Conservation (phyloP, 2,113 vertebrate species). For the Propithecus coquereli region DNA sequence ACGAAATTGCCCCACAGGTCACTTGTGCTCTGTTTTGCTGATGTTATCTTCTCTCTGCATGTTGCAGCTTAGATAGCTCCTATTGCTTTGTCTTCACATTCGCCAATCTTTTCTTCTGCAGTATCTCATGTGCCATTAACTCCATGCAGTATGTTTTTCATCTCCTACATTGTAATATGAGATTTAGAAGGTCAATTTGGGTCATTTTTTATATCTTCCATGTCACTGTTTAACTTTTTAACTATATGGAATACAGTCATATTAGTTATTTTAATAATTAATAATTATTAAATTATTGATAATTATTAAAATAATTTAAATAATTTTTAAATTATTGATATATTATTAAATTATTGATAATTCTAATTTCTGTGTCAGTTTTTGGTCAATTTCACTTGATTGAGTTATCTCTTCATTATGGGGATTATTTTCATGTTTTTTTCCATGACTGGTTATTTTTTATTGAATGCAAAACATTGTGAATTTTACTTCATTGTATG, state of each 20-base stretch:
- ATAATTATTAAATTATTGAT: too few species aligned
- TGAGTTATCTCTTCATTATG: neutral
- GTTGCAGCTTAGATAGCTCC: neutral
- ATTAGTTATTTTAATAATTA: neutral
- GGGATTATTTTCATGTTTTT: neutral
- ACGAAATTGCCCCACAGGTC: neutral
- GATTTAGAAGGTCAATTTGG: neutral
- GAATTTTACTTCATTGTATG: neutral
- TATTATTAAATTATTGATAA: neutral
- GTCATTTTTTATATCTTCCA: neutral
- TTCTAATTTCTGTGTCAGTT: neutral
- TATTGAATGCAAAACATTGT: neutral
- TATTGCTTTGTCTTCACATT: neutral
- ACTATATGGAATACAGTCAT: neutral
- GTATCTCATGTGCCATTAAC: neutral
- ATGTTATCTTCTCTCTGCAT: neutral
- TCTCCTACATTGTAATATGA: neutral
- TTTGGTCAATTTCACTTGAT: neutral
- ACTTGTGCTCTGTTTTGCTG: neutral
- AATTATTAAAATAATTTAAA: too few species aligned
- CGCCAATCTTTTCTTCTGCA: neutral
- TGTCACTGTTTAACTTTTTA: neutral
- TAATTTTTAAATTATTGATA: too few species aligned
- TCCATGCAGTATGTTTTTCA: neutral
- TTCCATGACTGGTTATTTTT: neutral